Evolutionary conservation across 2,888 invertebrate genomes (phyloP), one percentile per base, ranked within the genome.

Genomic region (Noctua fimbriata): DNA sequence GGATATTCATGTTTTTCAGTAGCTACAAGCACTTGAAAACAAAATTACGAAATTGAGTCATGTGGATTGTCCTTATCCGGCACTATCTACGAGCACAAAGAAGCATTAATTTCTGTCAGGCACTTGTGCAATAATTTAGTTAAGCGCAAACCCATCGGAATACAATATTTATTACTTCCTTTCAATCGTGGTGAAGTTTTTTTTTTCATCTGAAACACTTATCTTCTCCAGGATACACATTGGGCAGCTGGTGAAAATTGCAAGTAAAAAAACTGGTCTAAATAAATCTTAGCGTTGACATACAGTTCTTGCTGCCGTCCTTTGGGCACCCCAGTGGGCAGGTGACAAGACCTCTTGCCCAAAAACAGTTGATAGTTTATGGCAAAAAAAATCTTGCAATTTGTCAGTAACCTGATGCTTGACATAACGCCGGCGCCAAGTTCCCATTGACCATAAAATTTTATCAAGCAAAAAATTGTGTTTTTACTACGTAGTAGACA

Each of bases 391-490:
- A 36, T 14, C 28, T 67, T 69, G 72, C 81, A 74, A 88, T 89
- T 86, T 87, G 89, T 90, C 80, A 74, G 87, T 79, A 86, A 88
- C 85, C 80, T 79, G 90, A 90, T 83, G 86, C 84, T 88, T 89
- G 88, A 89, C 84, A 82, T 86, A 84, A 81, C 80, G 81, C 85
- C 77, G 91, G 91, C 91, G 91, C 90, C 88, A 89, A 75, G 73
- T 70, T 71, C 18, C 78, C 82, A 83, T 72, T 87, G 84, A 86
- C 87, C 86, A 83, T 89, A 88, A 86, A 86, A 87, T 82, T 87
- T 89, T 87, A 88, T 85, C 76, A 86, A 80, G 83, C 87, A 89
- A 88, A 91, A 90, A 89, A 77, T 75, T 76, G 70, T 74, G 73
- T 78, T 82, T 87, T 84, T 84, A 84, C 73, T 75, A 75, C 78